Conservation (phyloP, 2,113 vertebrate genomes). For the Gallinago paraguaiae region DNA sequence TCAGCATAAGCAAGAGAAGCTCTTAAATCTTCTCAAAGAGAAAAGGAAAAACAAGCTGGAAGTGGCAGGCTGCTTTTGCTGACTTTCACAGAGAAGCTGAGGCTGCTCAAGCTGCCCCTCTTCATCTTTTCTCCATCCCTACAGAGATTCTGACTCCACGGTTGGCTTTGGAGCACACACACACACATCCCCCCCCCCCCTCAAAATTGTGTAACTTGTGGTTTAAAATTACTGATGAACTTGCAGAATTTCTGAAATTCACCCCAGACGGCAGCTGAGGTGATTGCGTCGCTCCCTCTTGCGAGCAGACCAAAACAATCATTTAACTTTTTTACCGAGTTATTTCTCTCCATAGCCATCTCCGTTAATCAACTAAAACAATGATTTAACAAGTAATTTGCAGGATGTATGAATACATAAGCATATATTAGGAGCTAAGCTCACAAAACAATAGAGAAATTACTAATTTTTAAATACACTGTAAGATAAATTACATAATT, state of each 20-base stretch:
- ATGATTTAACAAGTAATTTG: background rate
- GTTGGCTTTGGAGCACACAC: background rate
- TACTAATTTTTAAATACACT: background rate
- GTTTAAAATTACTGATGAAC: background rate
- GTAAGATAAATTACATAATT: background rate
- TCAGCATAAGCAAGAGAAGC: background rate
- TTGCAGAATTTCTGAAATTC: background rate
- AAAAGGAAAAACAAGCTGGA: background rate
- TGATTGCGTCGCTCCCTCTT: background rate
- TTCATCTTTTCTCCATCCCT: background rate
- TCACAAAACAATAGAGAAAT: background rate
- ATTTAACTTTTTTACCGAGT: background rate
- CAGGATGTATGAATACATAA: background rate
- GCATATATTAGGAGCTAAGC: background rate
- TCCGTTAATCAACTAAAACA: background rate
- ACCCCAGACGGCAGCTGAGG: background rate
- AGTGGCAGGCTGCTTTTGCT: background rate
- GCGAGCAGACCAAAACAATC: background rate
- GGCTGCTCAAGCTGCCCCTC: background rate
- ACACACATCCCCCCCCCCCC: rapidly evolving
- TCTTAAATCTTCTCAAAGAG: background rate
- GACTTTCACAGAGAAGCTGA: background rate
- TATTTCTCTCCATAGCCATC: background rate
- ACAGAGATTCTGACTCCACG: background rate
- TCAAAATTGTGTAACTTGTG: background rate